These are phyloP conservation scores for Urosaurus nigricauda DNA, from an alignment of 2,797 vertebrate genomes.

Conservation along the genomic window DNA sequence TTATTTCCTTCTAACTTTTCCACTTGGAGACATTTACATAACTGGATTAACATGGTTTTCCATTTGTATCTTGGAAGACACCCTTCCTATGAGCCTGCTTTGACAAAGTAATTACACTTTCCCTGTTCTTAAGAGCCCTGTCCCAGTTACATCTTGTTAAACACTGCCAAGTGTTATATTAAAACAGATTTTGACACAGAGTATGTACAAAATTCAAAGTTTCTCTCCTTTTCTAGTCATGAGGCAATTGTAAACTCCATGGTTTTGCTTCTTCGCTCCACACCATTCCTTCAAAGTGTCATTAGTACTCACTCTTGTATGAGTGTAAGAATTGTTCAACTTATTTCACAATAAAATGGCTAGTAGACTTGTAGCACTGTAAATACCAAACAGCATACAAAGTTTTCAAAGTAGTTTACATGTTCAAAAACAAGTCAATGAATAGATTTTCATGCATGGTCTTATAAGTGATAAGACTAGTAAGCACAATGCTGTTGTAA, in stretches of 20 bases:
- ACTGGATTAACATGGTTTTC: constrained; percentile 64
- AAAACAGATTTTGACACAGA: constrained; percentile 62
- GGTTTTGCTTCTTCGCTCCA: background rate
- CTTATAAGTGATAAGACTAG: background rate
- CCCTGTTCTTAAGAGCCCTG: constrained; percentile 67
- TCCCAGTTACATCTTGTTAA: constrained; percentile 69
- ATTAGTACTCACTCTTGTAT: background rate
- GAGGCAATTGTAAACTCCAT: background rate
- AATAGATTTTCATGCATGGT: background rate
- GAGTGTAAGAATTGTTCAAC: background rate
- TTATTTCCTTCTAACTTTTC: constrained; percentile 57
- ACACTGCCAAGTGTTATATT: constrained; percentile 55
- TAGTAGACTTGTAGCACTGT: background rate
- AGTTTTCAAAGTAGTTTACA: background rate
- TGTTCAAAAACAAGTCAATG: background rate
- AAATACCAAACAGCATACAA: background rate
- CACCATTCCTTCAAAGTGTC: background rate
- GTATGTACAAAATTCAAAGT: constrained; percentile 61
- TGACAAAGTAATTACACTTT: constrained; percentile 68
- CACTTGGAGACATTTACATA: constrained; percentile 64
- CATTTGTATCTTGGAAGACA: constrained; percentile 68
- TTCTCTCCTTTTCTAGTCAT: constrained; percentile 48
- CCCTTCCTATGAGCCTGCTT: constrained; percentile 54
- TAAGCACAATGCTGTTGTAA: background rate
- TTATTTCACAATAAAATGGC: background rate